Evolutionary conservation across 2,888 invertebrate species (phyloP).

Genomic region (Acholoe squamosa): DNA sequence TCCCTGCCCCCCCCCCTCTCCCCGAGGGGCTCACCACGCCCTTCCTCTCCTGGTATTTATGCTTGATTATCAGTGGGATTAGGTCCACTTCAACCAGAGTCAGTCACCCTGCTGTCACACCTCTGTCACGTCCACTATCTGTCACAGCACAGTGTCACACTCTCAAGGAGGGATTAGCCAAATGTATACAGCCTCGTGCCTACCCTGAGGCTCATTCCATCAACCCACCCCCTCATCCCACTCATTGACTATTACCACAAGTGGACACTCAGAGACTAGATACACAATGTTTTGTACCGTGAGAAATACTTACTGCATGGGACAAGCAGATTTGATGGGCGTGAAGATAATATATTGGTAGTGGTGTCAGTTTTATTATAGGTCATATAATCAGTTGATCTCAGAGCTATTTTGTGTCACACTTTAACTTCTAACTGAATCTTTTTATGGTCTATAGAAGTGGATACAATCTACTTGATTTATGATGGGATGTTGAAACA

Average conservation of each 20-base stretch:
- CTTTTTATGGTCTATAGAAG: too few relatives aligned
- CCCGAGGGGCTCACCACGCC: not conserved
- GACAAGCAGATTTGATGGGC: not conserved
- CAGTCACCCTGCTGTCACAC: conserved; percentile 7
- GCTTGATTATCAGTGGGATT: not conserved
- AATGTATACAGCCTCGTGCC: not conserved
- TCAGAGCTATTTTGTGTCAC: not conserved
- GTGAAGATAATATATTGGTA: not conserved
- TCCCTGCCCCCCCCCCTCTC: not conserved
- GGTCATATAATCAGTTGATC: not conserved
- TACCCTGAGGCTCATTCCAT: not conserved
- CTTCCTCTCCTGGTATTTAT: not conserved
- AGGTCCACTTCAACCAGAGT: not conserved
- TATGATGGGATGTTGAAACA: too few relatives aligned
- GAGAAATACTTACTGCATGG: not conserved
- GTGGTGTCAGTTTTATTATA: not conserved
- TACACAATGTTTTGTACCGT: too few relatives aligned
- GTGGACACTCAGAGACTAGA: not conserved
- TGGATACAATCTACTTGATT: too few relatives aligned
- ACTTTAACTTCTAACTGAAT: too few relatives aligned
- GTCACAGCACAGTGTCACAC: not conserved
- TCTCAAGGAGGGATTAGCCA: not conserved
- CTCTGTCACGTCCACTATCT: not conserved
- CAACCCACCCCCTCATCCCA: not conserved
- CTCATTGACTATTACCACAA: not conserved